A percentile compares a stretch with the other conserved stretches of the same genome.
phyloP scores from a whole-genome alignment of 2,888 invertebrate species.

The Arctia plantaginis region DNA sequence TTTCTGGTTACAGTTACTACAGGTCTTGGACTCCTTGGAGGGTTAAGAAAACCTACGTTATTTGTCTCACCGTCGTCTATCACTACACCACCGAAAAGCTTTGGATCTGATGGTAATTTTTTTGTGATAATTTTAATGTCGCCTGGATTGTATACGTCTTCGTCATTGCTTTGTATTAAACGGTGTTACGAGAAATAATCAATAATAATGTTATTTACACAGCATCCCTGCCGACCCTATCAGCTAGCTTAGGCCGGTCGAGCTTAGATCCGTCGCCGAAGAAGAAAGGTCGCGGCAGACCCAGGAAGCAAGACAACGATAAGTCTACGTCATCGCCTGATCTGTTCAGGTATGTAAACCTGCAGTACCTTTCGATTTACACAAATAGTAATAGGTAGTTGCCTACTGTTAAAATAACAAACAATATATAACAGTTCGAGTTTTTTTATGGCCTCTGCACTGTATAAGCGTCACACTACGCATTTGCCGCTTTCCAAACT shows the following conservation, averaged over 20 bases:
- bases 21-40: conserved; percentile 76
- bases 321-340: conserved; percentile 70
- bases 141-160: not conserved
- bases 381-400: no score
- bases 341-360: conserved; percentile 69
- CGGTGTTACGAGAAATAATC: not conserved
- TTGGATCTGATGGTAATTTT: conserved; percentile 78
- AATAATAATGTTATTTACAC: not conserved
- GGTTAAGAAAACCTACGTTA: conserved; percentile 76
- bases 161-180: not conserved
- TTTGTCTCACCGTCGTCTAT: conserved; percentile 71
- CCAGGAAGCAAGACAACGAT: conserved; percentile 78
- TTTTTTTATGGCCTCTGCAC: no score
- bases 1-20: conserved; percentile 48
- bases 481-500: no score
- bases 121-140: no score
- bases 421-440: no score
- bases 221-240: conserved; percentile 78
- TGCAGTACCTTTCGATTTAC: not conserved
- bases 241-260: conserved; percentile 73
- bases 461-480: no score
- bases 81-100: conserved; percentile 74
- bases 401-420: no score
- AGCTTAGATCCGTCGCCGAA: conserved; percentile 67
- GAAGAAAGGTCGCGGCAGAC: conserved; percentile 82